phyloP scores from a whole-genome alignment of 2,113 vertebrate genomes.

The Leptobrachium ailaonicum region DNA sequence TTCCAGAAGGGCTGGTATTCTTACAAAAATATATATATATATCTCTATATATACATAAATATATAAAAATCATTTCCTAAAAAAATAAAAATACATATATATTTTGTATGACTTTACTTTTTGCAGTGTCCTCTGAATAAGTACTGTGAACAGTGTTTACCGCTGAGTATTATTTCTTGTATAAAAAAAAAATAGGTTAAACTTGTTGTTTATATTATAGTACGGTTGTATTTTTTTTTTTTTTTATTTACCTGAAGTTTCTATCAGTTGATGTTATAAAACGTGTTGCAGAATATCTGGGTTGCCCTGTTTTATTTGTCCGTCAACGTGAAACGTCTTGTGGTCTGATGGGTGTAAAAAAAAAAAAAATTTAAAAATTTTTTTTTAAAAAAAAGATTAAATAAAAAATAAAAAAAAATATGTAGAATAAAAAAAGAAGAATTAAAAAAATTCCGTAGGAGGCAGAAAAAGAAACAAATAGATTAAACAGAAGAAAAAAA shows the following conservation, averaged over 20 bases:
- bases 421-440: no score
- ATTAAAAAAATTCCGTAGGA: no score
- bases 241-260: not conserved
- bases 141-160: constrained; percentile 24
- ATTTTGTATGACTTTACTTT: constrained; percentile 22
- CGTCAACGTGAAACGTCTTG: not conserved
- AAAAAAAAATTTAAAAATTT: no score
- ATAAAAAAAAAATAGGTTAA: constrained; percentile 14
- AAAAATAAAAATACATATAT: not conserved
- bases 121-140: constrained; percentile 25
- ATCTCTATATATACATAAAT: not conserved
- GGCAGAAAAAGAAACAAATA: no score
- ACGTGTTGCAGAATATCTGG: constrained; percentile 21
- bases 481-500: no score
- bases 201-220: constrained; percentile 25
- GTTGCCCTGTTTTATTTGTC: constrained; percentile 14
- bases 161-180: constrained; percentile 28
- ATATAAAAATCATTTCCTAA: not conserved
- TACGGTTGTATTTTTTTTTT: constrained; percentile 30
- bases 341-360: not conserved
- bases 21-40: not conserved
- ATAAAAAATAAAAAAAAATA: no score
- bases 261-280: constrained; percentile 20
- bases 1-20: constrained; percentile 23
- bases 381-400: no score